Percentiles rank a stretch among this genome's conserved stretches.
Evolutionary conservation across 2,888 invertebrate species (phyloP).

Genomic region (Phortica magna): DNA sequence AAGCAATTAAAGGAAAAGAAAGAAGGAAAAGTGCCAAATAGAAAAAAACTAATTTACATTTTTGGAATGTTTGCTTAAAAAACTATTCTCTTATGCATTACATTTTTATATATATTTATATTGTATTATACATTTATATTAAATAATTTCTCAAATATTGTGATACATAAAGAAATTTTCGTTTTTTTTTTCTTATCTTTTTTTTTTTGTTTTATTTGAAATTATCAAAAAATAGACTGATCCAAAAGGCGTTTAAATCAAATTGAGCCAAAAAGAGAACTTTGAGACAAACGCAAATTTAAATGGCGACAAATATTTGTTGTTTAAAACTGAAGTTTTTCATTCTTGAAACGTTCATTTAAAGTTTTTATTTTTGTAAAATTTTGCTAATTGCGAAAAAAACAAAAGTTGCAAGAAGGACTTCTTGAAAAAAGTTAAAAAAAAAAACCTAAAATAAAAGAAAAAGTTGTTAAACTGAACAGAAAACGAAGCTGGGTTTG

Average conservation of each 20-base stretch:
- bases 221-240: background rate
- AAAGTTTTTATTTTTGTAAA: background rate
- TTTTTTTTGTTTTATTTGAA: slow-evolving; percentile 10
- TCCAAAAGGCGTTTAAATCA: background rate
- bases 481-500: too few relatives aligned
- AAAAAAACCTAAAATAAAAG: background rate
- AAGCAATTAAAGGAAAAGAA: background rate
- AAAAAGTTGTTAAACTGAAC: background rate
- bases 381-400: background rate
- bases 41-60: slow-evolving; percentile 64
- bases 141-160: slow-evolving; percentile 23
- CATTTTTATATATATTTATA: slow-evolving; percentile 62
- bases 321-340: background rate
- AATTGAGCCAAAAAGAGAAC: slow-evolving; percentile 2
- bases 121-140: slow-evolving; percentile 52
- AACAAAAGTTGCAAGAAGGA: slow-evolving; percentile 2
- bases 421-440: background rate
- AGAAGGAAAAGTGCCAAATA: slow-evolving; percentile 2
- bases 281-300: background rate
- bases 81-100: slow-evolving; percentile 63
- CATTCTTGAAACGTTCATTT: background rate
- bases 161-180: slow-evolving; percentile 28
- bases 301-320: background rate
- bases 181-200: slow-evolving; percentile 28
- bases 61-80: slow-evolving; percentile 68